Evolutionary conservation across 2,113 vertebrate species (phyloP), one percentile per base, ranked within the genome.

Genomic region (Nanorana parkeri): DNA sequence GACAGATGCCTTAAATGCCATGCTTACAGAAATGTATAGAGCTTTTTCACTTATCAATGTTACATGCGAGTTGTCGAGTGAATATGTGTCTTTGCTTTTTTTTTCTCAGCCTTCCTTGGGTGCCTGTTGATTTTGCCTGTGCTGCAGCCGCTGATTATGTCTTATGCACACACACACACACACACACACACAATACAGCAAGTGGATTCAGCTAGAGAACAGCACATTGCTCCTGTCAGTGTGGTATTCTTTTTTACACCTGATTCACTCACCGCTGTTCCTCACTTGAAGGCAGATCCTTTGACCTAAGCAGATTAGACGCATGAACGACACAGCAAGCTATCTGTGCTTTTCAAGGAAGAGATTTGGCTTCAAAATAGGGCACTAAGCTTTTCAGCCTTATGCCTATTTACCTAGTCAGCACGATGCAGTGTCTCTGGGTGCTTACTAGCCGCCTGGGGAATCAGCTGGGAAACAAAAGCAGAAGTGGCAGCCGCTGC

Each of bases 261-360:
- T 87, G 73, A 47, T 55, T 86, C 24, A 3, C 84, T 87, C 75
- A 67, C 63, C 0, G 19, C 65, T 51, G 55, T 83, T 89, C 85
- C 86, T 86, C 86, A 64, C 71, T 88, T 85, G n/a, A 23, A 84
- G 88, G 87, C 89, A 90, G 88, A 85, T 90, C 85, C 89, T 89
- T 91, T 91, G 88, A 91, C 88, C 91, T 95, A 94, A 95, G 88
- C 87, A 89, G 94, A 92, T 95, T 94, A 85, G 87, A 60, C 6
- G 80, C 85, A 68, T 85, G 92, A 91, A 93, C 91, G 89, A 86
- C 91, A 87, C 85, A 77, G 88, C 75, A 73, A 88, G 86, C 87
- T 86, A 75, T 54, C 85, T 0, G 0, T 58, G 84, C 87, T 90
- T 91, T 86, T 90, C 79, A 84, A 89, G 89, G 91, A 91, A 88